A percentile compares a stretch with the other conserved stretches of the same genome.
Evolutionary conservation across 2,113 vertebrate species (phyloP).

Genomic region (Raja brachyura): DNA sequence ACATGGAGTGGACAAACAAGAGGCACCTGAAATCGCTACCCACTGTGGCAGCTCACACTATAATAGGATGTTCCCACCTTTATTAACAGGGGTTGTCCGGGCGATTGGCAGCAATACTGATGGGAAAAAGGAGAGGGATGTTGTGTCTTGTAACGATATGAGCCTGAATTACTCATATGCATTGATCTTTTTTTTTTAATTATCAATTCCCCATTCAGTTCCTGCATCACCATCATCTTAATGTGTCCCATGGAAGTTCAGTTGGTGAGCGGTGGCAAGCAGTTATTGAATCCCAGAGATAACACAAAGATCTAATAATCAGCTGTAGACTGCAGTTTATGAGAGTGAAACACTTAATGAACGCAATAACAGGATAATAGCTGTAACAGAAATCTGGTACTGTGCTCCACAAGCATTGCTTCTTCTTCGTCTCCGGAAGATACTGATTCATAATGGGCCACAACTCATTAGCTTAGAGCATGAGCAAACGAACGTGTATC

Average conservation of each 20-base stretch:
- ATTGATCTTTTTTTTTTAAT: background rate
- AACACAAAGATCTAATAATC: background rate
- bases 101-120: background rate
- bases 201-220: background rate
- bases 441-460: background rate
- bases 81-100: background rate
- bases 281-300: background rate
- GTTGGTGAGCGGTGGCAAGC: background rate
- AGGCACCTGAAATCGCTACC: background rate
- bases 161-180: background rate
- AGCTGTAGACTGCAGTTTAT: background rate
- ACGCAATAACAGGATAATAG: background rate
- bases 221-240: background rate
- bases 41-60: background rate
- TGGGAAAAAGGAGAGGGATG: background rate
- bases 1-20: background rate
- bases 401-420: background rate
- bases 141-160: background rate
- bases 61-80: background rate
- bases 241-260: conserved; percentile 10
- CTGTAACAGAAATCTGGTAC: background rate
- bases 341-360: conserved; percentile 5
- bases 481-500: background rate
- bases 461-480: background rate
- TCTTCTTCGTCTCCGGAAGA: background rate